phyloP scores from a whole-genome alignment of 2,113 vertebrate genomes.

The Sapayoa aenigma region DNA sequence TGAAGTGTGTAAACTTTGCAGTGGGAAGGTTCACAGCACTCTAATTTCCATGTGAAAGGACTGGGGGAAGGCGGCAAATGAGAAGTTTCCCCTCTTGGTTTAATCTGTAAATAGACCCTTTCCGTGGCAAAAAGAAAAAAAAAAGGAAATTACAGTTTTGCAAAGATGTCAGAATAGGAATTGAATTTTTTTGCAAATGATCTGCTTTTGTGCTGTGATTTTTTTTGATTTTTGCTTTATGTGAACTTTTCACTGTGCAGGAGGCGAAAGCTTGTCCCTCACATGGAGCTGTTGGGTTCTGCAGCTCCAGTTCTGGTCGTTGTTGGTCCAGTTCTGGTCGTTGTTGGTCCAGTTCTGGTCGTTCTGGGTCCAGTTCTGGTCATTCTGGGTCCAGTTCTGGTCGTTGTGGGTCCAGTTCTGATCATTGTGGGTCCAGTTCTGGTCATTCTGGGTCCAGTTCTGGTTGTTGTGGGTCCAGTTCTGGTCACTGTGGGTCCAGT shows the following conservation, averaged over 20 bases:
- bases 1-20: background rate
- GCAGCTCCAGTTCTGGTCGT: background rate
- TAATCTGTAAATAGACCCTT: background rate
- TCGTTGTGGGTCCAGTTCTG: too few species aligned
- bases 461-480: too few species aligned
- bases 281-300: accelerated
- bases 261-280: background rate
- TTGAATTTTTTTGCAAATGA: background rate
- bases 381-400: too few species aligned
- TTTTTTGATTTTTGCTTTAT: background rate
- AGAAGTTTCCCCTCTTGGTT: background rate
- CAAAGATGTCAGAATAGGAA: background rate
- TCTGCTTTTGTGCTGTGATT: background rate
- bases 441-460: too few species aligned
- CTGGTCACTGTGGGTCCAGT: too few species aligned
- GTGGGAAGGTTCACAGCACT: background rate
- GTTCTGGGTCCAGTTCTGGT: too few species aligned
- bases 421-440: too few species aligned
- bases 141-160: background rate
- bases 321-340: too few species aligned
- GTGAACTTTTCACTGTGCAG: accelerated
- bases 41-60: background rate
- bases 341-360: too few species aligned
- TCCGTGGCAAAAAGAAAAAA: background rate
- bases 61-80: background rate